Evolutionary conservation across 2,113 vertebrate genomes (phyloP).

Genomic region (Aphyosemion australe): DNA sequence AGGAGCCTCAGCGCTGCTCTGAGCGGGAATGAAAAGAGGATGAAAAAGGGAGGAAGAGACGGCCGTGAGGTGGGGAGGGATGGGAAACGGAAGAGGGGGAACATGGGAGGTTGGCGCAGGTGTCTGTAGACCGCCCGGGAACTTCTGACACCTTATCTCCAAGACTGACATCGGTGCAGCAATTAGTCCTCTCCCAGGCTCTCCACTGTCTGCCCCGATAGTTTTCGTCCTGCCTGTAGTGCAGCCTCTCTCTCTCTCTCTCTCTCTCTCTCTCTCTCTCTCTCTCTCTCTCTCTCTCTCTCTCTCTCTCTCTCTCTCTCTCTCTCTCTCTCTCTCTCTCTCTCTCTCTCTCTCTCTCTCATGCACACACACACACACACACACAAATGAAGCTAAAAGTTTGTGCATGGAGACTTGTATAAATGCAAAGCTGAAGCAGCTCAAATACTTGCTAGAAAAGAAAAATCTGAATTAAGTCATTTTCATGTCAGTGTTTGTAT

Average conservation of each 20-base stretch:
- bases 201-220: conserved; percentile 43
- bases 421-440: conserved; percentile 7
- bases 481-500: conserved; percentile 9
- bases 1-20: conserved; percentile 63
- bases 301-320: too few species aligned
- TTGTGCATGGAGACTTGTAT: conserved; percentile 8
- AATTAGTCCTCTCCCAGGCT: conserved; percentile 71
- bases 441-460: conserved; percentile 8
- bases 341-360: too few species aligned
- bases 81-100: conserved; percentile 27
- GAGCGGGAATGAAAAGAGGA: conserved; percentile 42
- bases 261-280: not conserved
- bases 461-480: conserved; percentile 20
- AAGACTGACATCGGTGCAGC: conserved; percentile 67
- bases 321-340: too few species aligned
- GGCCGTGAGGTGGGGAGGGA: conserved; percentile 48
- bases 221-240: conserved; percentile 33
- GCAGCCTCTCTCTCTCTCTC: not conserved
- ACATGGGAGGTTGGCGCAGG: conserved; percentile 63
- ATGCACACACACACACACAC: not conserved
- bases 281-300: not conserved
- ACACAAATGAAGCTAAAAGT: conserved; percentile 11
- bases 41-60: conserved; percentile 45
- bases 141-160: conserved; percentile 71
- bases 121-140: conserved; percentile 63